Percentiles rank a stretch among this genome's conserved stretches.
Conservation (phyloP, 2,113 vertebrate species). For the Acanthisitta chloris region DNA sequence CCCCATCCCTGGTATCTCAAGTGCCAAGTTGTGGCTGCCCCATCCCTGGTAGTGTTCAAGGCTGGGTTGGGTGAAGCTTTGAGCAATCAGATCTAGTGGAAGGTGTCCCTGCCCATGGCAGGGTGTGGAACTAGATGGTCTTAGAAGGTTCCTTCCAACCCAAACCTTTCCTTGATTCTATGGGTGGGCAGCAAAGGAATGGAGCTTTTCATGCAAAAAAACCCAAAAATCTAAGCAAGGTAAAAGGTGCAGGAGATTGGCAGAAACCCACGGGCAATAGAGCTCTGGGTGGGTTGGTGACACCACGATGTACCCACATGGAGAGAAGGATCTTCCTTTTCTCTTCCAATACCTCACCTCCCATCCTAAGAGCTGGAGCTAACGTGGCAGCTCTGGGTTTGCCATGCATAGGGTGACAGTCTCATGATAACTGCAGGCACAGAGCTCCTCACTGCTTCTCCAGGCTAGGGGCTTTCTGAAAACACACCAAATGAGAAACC, state of each 20-base stretch:
- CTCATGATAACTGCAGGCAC: background rate
- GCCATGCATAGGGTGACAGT: background rate
- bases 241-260: background rate
- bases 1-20: background rate
- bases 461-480: background rate
- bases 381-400: background rate
- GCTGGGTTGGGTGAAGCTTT: background rate
- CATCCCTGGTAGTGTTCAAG: background rate
- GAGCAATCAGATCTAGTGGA: background rate
- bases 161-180: no score
- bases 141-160: no score
- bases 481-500: background rate
- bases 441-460: background rate
- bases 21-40: background rate
- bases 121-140: no score
- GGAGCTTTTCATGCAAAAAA: background rate
- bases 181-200: background rate
- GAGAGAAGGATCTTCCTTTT: background rate
- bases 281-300: background rate
- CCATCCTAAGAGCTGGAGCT: background rate
- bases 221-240: background rate
- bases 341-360: background rate
- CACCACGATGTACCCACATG: fast-evolving
- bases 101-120: background rate
- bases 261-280: background rate